Percentiles rank a stretch among this genome's conserved stretches.
Evolutionary conservation across 2,113 vertebrate species (phyloP).

Genomic region (Fregetta grallaria): DNA sequence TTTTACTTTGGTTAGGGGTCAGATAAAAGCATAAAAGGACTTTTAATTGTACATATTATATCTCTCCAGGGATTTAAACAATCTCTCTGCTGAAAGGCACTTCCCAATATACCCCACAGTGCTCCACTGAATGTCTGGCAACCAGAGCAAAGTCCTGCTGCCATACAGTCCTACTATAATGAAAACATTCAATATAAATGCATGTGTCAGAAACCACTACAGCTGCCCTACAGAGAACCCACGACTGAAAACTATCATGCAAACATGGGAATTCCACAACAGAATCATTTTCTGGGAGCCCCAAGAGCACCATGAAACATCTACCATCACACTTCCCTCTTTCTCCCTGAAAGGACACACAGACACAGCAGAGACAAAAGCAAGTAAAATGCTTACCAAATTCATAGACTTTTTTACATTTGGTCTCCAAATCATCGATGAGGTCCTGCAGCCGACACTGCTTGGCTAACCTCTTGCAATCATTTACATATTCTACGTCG

Average conservation of each 20-base stretch:
- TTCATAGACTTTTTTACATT: slow-evolving; percentile 91
- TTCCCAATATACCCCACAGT: neutral
- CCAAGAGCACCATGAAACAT: neutral
- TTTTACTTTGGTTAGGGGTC: neutral
- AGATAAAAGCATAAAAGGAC: neutral
- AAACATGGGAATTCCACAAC: neutral
- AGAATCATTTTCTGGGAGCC: neutral
- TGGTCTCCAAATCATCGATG: slow-evolving; percentile 89
- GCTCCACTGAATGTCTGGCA: neutral
- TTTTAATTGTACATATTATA: neutral
- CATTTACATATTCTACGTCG: slow-evolving; percentile 87
- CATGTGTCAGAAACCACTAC: neutral
- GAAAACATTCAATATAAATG: neutral
- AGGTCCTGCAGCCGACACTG: slow-evolving; percentile 92
- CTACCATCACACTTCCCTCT: neutral
- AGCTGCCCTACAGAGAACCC: neutral
- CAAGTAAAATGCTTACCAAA: slow-evolving; percentile 80
- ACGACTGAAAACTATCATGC: neutral
- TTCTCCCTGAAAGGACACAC: neutral
- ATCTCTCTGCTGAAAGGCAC: neutral
- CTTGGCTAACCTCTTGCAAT: slow-evolving; percentile 91
- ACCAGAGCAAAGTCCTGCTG: neutral
- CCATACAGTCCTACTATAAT: neutral
- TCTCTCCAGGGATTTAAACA: neutral
- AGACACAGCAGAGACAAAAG: neutral